phyloP scores from a whole-genome alignment of 1,140 invertebrate species.

The Philaenus spumarius region DNA sequence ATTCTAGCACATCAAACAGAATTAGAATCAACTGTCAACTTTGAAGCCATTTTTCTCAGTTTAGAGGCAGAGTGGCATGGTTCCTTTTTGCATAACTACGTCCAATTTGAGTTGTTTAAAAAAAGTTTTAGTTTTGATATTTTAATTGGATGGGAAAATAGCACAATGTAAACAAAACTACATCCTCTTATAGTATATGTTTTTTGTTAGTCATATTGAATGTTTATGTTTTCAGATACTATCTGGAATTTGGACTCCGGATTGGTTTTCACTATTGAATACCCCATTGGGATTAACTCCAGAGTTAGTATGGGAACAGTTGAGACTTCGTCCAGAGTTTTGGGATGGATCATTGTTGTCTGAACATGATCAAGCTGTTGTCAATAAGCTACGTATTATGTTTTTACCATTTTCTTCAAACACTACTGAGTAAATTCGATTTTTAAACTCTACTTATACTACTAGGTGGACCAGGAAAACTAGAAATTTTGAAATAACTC shows the following conservation, averaged over 20 bases:
- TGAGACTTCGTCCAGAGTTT: constrained; percentile 21
- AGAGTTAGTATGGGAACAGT: constrained; percentile 45
- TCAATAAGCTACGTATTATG: constrained; percentile 12
- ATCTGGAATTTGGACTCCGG: constrained; percentile 44
- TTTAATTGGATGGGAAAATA: constrained; percentile 4
- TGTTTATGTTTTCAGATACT: constrained; percentile 39
- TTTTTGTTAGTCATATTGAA: neutral
- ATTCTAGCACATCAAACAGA: too few relatives aligned
- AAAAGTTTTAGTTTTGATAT: constrained; percentile 8
- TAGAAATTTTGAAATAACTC: too few relatives aligned
- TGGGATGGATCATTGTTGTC: constrained; percentile 12
- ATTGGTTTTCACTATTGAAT: constrained; percentile 47
- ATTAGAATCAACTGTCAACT: too few relatives aligned
- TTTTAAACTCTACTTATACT: too few relatives aligned
- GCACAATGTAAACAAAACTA: constrained; percentile 14
- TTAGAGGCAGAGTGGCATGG: too few relatives aligned
- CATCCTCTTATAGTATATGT: neutral
- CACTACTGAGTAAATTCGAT: too few relatives aligned
- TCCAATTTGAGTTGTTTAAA: too few relatives aligned
- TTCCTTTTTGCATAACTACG: too few relatives aligned
- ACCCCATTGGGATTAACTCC: constrained; percentile 47
- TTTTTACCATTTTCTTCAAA: neutral
- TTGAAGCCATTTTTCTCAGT: too few relatives aligned
- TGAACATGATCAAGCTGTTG: constrained; percentile 18
- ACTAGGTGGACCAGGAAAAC: too few relatives aligned